Conservation (phyloP, 2,888 invertebrate genomes). For the Leptogaster cylindrica region DNA sequence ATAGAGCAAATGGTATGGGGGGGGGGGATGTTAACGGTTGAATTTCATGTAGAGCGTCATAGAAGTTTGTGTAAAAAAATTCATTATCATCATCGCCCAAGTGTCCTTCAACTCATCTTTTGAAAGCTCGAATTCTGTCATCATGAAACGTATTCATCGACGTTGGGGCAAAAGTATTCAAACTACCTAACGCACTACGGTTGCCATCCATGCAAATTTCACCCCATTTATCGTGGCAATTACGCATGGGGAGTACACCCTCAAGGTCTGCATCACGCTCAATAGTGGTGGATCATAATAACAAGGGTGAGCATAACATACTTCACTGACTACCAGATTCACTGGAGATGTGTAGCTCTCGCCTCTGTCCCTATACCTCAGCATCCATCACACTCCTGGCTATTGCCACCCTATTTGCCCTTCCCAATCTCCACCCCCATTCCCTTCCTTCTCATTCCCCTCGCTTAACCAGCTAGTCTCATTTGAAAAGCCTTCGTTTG, state of each 20-base stretch:
- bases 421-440: no score
- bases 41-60: neutral
- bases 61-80: constrained; percentile 11
- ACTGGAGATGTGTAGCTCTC: neutral
- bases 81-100: constrained; percentile 18
- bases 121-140: neutral
- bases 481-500: constrained; percentile 35
- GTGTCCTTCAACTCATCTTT: constrained; percentile 1
- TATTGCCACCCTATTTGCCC: no score
- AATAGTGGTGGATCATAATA: constrained; percentile 30
- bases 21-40: no score
- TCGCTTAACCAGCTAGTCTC: constrained; percentile 23
- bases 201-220: constrained; percentile 15
- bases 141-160: neutral
- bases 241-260: constrained; percentile 30
- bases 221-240: constrained; percentile 32
- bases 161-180: neutral
- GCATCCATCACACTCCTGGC: no score
- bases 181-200: constrained; percentile 21
- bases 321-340: constrained; percentile 22
- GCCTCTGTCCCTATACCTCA: neutral
- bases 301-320: constrained; percentile 21
- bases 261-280: constrained; percentile 21
- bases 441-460: neutral
- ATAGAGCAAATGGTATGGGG: no score